Conservation (phyloP, 1,140 invertebrate genomes). For the Acromyrmex charruanus region DNA sequence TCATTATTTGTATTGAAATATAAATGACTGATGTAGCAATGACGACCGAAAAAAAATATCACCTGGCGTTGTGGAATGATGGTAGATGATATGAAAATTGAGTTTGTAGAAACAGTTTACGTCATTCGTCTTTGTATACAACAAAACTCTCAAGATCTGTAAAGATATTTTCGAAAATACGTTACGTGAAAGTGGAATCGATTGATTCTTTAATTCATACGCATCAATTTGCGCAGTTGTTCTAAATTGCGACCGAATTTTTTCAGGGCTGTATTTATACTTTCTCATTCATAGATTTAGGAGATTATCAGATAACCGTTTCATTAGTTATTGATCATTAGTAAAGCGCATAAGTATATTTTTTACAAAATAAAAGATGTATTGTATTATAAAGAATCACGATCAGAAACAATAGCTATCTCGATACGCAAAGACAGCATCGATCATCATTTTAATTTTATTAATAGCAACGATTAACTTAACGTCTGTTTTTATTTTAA, state of each 20-base stretch:
- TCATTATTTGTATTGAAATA: constrained; percentile 7
- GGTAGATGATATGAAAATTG: constrained; percentile 11
- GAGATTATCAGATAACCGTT: background rate
- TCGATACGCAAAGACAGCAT: background rate
- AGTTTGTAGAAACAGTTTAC: constrained; percentile 12
- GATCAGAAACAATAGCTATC: background rate
- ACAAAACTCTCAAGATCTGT: background rate
- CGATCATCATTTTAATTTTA: background rate
- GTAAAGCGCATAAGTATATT: background rate
- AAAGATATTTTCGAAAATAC: constrained; percentile 6
- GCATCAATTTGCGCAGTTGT: background rate
- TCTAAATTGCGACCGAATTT: background rate
- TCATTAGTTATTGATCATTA: background rate
- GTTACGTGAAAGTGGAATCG: background rate
- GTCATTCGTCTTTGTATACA: background rate
- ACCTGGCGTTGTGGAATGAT: background rate
- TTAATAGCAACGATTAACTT: background rate
- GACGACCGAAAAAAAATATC: background rate
- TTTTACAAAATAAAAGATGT: background rate
- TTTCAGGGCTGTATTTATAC: background rate
- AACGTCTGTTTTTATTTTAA: background rate
- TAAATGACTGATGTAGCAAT: background rate
- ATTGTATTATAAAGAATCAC: background rate
- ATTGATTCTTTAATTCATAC: background rate
- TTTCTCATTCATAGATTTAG: constrained; percentile 5